Conservation (phyloP, 2,888 invertebrate species). For the Acanthosoma haemorrhoidale region DNA sequence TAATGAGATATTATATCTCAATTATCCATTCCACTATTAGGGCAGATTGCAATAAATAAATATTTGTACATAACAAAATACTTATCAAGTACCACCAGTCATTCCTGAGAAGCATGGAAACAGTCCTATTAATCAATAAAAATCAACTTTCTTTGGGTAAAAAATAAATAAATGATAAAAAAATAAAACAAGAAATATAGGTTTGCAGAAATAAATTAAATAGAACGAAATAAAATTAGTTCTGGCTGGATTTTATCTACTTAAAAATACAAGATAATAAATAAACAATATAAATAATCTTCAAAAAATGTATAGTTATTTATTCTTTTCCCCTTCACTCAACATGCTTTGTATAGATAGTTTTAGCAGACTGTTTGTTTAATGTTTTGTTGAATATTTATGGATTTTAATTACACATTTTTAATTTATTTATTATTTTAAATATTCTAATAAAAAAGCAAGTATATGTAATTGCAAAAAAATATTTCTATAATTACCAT, state of each 20-base stretch:
- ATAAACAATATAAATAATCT: constrained; percentile 2
- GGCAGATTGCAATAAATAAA: too few relatives aligned
- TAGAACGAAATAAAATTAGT: constrained; percentile 8
- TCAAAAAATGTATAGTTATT: neutral
- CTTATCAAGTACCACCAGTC: too few relatives aligned
- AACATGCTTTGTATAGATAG: neutral
- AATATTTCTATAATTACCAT: too few relatives aligned
- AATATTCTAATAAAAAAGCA: constrained; percentile 23
- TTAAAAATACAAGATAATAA: constrained; percentile 13
- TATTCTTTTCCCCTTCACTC: constrained; percentile 4
- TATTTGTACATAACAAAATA: too few relatives aligned
- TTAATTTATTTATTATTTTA: constrained; percentile 7
- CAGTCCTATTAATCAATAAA: too few relatives aligned
- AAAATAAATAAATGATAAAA: neutral
- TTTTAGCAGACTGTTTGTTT: neutral
- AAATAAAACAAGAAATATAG: neutral
- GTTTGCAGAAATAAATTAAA: constrained; percentile 4
- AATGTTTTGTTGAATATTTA: neutral
- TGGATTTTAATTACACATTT: neutral
- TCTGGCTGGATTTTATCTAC: constrained; percentile 1
- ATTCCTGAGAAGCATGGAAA: too few relatives aligned
- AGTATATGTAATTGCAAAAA: too few relatives aligned
- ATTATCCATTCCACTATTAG: too few relatives aligned
- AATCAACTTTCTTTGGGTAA: too few relatives aligned
- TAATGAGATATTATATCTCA: too few relatives aligned